Conservation (phyloP, 2,113 vertebrate genomes). For the Meriones unguiculatus region DNA sequence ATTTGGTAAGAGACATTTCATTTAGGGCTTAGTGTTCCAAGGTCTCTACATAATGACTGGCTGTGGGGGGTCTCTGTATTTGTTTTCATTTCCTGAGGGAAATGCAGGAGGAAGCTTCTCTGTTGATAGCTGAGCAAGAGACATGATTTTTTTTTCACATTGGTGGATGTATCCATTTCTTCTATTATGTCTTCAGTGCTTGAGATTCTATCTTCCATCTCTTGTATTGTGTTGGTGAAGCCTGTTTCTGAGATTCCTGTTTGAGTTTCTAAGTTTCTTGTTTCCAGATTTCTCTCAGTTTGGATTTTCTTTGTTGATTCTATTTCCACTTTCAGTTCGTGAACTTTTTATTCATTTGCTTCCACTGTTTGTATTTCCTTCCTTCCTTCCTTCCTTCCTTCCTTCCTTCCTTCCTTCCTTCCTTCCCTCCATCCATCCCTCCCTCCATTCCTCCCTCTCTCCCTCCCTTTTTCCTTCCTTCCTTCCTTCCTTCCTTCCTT, state of each 20-base stretch:
- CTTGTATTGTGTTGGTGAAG: neutral
- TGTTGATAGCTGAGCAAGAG: neutral
- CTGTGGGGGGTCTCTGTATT: neutral
- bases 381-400: too few relatives aligned
- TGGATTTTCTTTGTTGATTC: neutral
- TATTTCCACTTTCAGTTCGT: neutral
- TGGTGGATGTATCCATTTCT: neutral
- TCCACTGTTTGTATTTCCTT: neutral
- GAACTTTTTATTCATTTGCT: neutral
- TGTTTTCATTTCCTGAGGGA: neutral
- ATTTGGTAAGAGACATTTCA: neutral
- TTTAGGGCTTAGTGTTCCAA: neutral
- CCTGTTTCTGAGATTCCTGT: neutral
- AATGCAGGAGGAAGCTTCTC: neutral
- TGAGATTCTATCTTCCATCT: neutral
- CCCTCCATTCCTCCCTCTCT: too few relatives aligned
- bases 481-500: too few relatives aligned
- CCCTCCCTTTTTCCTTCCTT: too few relatives aligned
- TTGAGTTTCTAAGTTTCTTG: neutral
- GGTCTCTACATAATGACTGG: neutral
- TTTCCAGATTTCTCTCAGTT: neutral
- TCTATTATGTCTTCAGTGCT: neutral
- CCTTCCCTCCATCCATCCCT: too few relatives aligned
- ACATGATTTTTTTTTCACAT: neutral
- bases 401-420: too few relatives aligned